Percentiles rank a stretch among this genome's conserved stretches.
Evolutionary conservation across 2,797 vertebrate species (phyloP).

Genomic region (Myripristis murdjan): DNA sequence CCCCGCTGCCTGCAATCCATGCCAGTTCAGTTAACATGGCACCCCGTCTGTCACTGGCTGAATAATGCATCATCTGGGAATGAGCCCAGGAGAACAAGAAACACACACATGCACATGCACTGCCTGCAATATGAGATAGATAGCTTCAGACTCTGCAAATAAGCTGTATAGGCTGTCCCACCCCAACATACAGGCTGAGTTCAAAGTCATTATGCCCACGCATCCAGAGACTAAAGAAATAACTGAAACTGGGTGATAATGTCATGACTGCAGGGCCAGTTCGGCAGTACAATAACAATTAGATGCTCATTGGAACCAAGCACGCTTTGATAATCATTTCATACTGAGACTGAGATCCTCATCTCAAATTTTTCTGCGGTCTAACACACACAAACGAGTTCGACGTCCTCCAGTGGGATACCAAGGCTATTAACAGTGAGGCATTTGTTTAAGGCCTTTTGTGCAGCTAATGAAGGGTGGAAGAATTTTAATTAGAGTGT

Average conservation of each 20-base stretch:
- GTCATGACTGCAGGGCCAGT: constrained; percentile 7
- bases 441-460: constrained; percentile 70
- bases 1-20: constrained; percentile 24
- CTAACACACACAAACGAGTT: constrained; percentile 16
- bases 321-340: constrained; percentile 44
- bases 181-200: neutral
- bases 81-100: constrained; percentile 6
- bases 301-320: constrained; percentile 17
- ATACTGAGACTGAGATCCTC: constrained; percentile 13
- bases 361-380: constrained; percentile 37
- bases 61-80: constrained; percentile 23
- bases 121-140: constrained; percentile 23
- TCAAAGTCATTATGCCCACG: constrained; percentile 17
- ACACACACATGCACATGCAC: constrained; percentile 7
- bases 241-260: neutral
- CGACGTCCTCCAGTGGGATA: constrained; percentile 43
- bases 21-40: constrained; percentile 20
- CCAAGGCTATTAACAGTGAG: constrained; percentile 55
- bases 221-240: constrained; percentile 17
- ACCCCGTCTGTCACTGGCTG: constrained; percentile 23
- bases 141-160: constrained; percentile 7
- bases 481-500: constrained; percentile 77
- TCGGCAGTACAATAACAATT: neutral
- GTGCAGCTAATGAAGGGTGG: constrained; percentile 75
- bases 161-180: constrained; percentile 6